phyloP scores from a whole-genome alignment of 2,888 invertebrate genomes.

The Asteroscopus sphinx region DNA sequence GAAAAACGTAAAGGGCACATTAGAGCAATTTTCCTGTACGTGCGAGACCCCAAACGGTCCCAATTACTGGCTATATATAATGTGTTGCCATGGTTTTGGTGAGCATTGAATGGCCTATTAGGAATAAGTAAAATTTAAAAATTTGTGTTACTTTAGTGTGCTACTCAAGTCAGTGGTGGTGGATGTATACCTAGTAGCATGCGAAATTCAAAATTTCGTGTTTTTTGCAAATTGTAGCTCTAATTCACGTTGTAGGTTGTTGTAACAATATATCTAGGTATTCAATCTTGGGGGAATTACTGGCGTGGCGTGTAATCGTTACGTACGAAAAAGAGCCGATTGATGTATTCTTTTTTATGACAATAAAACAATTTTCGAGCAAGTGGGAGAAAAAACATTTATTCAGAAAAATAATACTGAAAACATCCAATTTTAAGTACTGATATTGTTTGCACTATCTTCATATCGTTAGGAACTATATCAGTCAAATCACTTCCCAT shows the following conservation, averaged over 20 bases:
- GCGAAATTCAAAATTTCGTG: too few relatives aligned
- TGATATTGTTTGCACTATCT: conserved; percentile 26
- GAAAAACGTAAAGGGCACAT: conserved; percentile 48
- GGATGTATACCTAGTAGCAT: too few relatives aligned
- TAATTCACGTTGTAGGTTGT: too few relatives aligned
- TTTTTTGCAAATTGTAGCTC: too few relatives aligned
- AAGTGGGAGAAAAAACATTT: conserved; percentile 46
- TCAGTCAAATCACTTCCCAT: conserved; percentile 63
- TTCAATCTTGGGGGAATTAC: too few relatives aligned
- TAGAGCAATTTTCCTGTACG: conserved; percentile 54
- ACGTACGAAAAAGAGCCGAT: too few relatives aligned
- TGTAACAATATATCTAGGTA: too few relatives aligned
- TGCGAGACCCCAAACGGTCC: conserved; percentile 34
- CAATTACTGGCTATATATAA: conserved; percentile 42
- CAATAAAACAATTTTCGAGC: too few relatives aligned
- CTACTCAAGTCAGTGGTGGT: too few relatives aligned
- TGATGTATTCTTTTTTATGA: too few relatives aligned
- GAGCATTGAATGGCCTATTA: conserved; percentile 25
- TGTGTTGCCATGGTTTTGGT: conserved; percentile 14
- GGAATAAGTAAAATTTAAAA: not conserved
- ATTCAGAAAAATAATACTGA: conserved; percentile 54
- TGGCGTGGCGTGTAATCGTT: too few relatives aligned
- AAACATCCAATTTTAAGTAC: conserved; percentile 15
- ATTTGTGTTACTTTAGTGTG: too few relatives aligned
- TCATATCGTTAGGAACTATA: conserved; percentile 53